Evolutionary conservation across 92 coral and sea anemone species (phyloP), one percentile per base, ranked within the genome.

Genomic region (Actinostola sp.): DNA sequence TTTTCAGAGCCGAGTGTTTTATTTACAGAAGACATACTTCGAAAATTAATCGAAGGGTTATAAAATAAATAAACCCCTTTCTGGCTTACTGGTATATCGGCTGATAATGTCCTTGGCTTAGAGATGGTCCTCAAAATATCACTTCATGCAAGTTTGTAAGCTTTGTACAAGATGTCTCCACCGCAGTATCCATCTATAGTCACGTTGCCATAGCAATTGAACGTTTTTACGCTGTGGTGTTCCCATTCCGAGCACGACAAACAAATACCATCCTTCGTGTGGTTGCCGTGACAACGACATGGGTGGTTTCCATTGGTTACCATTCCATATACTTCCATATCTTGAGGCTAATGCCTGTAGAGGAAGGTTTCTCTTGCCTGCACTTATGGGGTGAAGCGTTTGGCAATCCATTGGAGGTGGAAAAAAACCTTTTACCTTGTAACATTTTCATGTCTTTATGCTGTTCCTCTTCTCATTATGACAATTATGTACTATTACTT

Each of bases 201-300:
- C 79, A 77, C 38, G 72, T 85, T n/a, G 76, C 82, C 16, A 64
- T 85, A 42, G 77, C 89, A 8, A 60, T 66, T 24, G 89, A 85
- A 38, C 71, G 89, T 2, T 85, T 85, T 62, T 32, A 77, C 28
- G 89, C 89, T 3, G 89, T 85, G 20, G 76, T 85, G 55, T 79
- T 79, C 45, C 89, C 89, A n/a, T 68, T 85, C n/a, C 38, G 63
- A 59, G 89, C 85, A 14, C 67, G 86, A 14, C 38, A 41, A 0
- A 43, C 77, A 6, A 72, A 66, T 74, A 51, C 53, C 17, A 41
- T 66, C 13, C 41, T 63, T 31, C 71, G 84, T 27, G 21, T 32
- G 48, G 53, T 61, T n/a, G 59, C 59, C 46, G 74, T 85, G 34
- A 73, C 73, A 42, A 49, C 71, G 8, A 85, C 89, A 10, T 85